Conservation (phyloP, 1,140 invertebrate species). For the Chironomus tepperi region DNA sequence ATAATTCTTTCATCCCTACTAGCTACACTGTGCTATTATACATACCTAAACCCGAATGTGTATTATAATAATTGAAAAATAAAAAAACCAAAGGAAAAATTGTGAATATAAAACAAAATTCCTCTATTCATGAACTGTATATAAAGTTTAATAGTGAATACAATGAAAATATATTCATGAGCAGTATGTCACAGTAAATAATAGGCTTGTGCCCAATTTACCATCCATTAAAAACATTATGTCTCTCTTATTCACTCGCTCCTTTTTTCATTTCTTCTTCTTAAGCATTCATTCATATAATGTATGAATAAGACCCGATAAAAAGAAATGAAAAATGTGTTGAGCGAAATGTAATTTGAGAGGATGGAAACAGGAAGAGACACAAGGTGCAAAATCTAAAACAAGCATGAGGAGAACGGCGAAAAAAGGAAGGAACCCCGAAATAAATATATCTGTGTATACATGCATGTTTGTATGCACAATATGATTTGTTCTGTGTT, state of each 20-base stretch:
- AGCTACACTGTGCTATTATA: neutral
- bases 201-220: slow-evolving; percentile 22
- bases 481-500: neutral
- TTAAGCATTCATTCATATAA: neutral
- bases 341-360: slow-evolving; percentile 16
- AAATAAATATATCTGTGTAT: slow-evolving; percentile 18
- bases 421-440: slow-evolving; percentile 20
- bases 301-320: neutral
- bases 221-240: slow-evolving; percentile 18
- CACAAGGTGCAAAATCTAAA: slow-evolving; percentile 21
- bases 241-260: no score
- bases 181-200: slow-evolving; percentile 22
- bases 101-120: neutral
- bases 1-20: slow-evolving; percentile 7
- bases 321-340: slow-evolving; percentile 20
- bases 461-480: neutral
- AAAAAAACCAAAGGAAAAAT: neutral
- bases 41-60: neutral
- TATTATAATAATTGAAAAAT: slow-evolving; percentile 3
- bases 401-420: neutral
- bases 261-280: neutral
- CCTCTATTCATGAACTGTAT: no score
- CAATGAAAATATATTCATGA: slow-evolving; percentile 19
- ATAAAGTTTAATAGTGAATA: neutral
- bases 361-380: slow-evolving; percentile 17